Evolutionary conservation across 2,888 invertebrate species (phyloP).

Genomic region (Macroteleia sp.): DNA sequence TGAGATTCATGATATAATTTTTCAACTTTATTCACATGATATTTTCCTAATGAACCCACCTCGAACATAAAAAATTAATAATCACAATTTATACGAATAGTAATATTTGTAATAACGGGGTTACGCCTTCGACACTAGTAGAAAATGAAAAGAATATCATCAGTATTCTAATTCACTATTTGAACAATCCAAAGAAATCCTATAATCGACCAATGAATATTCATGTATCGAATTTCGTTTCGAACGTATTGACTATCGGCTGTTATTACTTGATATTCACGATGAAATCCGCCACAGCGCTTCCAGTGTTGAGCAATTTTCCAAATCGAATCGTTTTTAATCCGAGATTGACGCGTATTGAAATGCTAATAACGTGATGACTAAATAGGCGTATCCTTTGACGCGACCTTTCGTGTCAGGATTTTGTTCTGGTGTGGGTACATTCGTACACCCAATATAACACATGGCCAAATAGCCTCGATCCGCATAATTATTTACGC

Average conservation of each 20-base stretch:
- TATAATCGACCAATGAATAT: conserved; percentile 43
- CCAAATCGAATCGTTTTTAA: conserved; percentile 39
- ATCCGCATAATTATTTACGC: conserved; percentile 68
- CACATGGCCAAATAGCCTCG: conserved; percentile 37
- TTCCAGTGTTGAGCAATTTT: neutral
- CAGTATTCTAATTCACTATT: conserved; percentile 38
- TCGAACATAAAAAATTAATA: no score
- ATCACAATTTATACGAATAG: conserved; percentile 17
- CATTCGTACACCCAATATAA: conserved; percentile 27
- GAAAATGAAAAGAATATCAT: conserved; percentile 48
- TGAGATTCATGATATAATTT: no score
- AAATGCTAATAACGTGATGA: conserved; percentile 40
- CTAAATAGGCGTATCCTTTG: conserved; percentile 23
- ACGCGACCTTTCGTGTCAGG: conserved; percentile 36
- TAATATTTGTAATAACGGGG: conserved; percentile 33
- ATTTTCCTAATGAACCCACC: neutral
- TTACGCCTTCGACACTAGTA: neutral
- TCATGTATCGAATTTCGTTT: conserved; percentile 27
- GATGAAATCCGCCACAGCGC: conserved; percentile 1
- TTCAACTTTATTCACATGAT: neutral
- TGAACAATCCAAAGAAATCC: conserved; percentile 37
- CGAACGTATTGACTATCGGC: conserved; percentile 9
- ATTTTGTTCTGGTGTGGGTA: conserved; percentile 10
- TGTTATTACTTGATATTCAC: conserved; percentile 24
- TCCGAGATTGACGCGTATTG: conserved; percentile 31